Percentiles rank a stretch among this genome's conserved stretches.
phyloP scores from a whole-genome alignment of 2,113 vertebrate species.

The Leptodactylus fuscus region DNA sequence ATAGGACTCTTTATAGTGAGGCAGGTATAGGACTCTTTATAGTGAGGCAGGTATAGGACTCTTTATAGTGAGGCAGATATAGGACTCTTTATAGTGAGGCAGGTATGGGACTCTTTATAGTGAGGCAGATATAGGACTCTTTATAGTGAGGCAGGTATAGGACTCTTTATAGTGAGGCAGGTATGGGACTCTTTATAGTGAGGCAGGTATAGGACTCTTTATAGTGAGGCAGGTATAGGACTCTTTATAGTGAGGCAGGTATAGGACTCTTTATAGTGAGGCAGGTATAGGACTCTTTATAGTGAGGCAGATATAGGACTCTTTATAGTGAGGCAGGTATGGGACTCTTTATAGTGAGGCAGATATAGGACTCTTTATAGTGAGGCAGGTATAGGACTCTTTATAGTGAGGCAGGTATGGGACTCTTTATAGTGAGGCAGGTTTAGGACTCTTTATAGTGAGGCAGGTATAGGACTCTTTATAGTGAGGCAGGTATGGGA shows the following conservation, averaged over 20 bases:
- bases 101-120: neutral
- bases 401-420: neutral
- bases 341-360: neutral
- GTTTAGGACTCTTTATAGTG: neutral
- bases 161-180: neutral
- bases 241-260: neutral
- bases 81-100: neutral
- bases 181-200: neutral
- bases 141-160: neutral
- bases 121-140: neutral
- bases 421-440: neutral
- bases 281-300: neutral
- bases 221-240: no score
- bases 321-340: neutral
- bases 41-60: neutral
- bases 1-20: neutral
- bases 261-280: neutral
- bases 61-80: neutral
- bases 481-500: neutral
- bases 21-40: neutral
- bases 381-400: no score
- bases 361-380: neutral
- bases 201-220: neutral
- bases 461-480: no score
- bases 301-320: no score